Percentiles rank a stretch among this genome's conserved stretches.
phyloP scores from a whole-genome alignment of 2,888 invertebrate genomes.

The Atrina japonica region DNA sequence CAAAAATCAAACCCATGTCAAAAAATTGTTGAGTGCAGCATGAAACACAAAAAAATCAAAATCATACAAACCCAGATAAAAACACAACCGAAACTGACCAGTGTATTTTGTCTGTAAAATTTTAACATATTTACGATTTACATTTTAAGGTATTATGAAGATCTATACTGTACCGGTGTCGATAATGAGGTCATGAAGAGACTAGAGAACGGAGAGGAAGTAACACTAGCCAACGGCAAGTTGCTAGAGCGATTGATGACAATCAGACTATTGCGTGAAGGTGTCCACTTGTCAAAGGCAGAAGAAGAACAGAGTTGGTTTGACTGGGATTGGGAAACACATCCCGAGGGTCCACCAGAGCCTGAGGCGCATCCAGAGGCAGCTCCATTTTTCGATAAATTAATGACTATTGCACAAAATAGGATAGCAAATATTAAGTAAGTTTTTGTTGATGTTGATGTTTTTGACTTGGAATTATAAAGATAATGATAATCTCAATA shows the following conservation, averaged over 20 bases:
- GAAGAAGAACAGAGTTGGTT: conserved; percentile 4
- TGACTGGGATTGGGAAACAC: conserved; percentile 38
- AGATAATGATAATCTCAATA: no score
- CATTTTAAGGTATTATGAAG: conserved; percentile 79
- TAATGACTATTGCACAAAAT: conserved; percentile 65
- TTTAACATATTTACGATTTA: no score
- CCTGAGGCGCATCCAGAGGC: conserved; percentile 24
- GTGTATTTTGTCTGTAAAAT: no score
- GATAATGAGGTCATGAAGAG: conserved; percentile 71
- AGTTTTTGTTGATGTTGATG: conserved; percentile 11
- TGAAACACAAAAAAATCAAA: no score
- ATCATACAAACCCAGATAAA: no score
- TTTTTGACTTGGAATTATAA: neutral
- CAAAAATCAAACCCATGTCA: no score
- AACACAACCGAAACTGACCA: no score
- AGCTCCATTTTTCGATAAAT: conserved; percentile 58
- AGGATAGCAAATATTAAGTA: conserved; percentile 63
- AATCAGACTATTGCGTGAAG: conserved; percentile 63
- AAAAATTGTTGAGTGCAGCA: no score
- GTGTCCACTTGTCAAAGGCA: conserved; percentile 6
- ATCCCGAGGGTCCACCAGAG: conserved; percentile 30
- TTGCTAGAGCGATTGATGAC: conserved; percentile 78
- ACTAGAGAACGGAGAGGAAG: conserved; percentile 65
- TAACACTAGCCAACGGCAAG: conserved; percentile 78
- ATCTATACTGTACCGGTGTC: conserved; percentile 70